Conservation (phyloP, 2,797 vertebrate genomes). For the Carcharodon carcharias region DNA sequence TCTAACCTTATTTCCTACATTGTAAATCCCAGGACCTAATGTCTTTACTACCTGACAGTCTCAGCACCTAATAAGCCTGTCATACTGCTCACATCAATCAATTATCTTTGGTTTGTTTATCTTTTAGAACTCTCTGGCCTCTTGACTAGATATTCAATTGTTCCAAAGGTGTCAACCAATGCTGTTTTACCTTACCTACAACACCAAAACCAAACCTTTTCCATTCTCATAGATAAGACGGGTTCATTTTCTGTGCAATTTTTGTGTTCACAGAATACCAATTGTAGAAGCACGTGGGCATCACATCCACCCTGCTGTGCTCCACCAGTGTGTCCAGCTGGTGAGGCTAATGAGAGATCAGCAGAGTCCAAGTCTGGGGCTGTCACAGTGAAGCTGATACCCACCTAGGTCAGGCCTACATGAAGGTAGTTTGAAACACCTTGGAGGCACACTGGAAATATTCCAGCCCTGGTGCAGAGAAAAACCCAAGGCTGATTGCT, state of each 20-base stretch:
- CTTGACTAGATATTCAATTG: neutral
- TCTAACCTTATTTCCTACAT: neutral
- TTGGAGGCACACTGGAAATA: neutral
- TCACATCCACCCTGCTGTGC: neutral
- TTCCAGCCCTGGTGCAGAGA: neutral
- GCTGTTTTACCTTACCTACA: neutral
- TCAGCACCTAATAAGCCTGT: neutral
- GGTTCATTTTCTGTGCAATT: neutral
- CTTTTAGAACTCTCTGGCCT: neutral
- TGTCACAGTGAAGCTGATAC: neutral
- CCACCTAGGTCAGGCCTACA: neutral
- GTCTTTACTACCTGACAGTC: no score
- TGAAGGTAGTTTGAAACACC: neutral
- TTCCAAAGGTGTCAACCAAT: neutral
- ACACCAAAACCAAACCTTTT: neutral
- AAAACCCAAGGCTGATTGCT: neutral
- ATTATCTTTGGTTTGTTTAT: neutral
- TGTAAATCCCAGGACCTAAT: neutral
- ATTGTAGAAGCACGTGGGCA: neutral
- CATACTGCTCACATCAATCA: neutral
- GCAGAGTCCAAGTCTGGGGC: neutral
- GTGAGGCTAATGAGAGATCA: neutral
- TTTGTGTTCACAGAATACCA: neutral
- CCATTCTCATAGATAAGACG: neutral
- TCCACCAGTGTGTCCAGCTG: neutral